Base-by-base conservation (phyloP, 2,113 vertebrate species). In the Corynorhinus townsendii region DNA sequence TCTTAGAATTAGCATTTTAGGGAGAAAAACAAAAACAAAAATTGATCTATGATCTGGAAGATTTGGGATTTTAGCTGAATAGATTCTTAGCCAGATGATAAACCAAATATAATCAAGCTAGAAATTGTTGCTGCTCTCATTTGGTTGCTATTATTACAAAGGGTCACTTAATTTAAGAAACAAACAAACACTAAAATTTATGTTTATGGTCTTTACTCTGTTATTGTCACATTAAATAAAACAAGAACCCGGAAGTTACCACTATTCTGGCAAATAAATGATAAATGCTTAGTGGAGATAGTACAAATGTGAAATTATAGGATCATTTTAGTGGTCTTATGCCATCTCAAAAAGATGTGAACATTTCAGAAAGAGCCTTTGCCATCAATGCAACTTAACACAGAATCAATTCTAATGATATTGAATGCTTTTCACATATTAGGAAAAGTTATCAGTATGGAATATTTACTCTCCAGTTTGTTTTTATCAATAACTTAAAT, bases 201-300 rank as follows among this genome's bases (percentile, higher is more conserved):
- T 89, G 17, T 79, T 11, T 68, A 66, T 10, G 2, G 9, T 94
- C 11, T 56, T 68, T 86, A 75, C 86, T 87, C 68, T 93, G 30
- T 90, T 96, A 54, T 30, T 38, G 14, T 77, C 38, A 88, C 45
- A 73, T 45, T 88, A 68, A 93, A 90, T 43, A 93, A 95, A 95
- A 52, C 59, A 85, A 91, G 71, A 89, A 84, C 20, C 5, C 8
- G 40, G 33, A 45, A 93, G 54, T 71, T 86, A 64, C 14, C n/a
- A 43, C 76, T 75, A 6, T 84, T 80, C 11, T 68, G 52, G 56
- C 22, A 93, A 83, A 80, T 76, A 45, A 79, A 92, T 30, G 14
- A 19, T 52, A 79, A 93, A 54, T 47, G n/a, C 26, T 79, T 85
- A 43, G 28, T 43, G 45, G 26, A 56, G 49, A 66, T 20, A 22